Base-by-base conservation (phyloP, 2,888 invertebrate species). In the Coremacera marginata region DNA sequence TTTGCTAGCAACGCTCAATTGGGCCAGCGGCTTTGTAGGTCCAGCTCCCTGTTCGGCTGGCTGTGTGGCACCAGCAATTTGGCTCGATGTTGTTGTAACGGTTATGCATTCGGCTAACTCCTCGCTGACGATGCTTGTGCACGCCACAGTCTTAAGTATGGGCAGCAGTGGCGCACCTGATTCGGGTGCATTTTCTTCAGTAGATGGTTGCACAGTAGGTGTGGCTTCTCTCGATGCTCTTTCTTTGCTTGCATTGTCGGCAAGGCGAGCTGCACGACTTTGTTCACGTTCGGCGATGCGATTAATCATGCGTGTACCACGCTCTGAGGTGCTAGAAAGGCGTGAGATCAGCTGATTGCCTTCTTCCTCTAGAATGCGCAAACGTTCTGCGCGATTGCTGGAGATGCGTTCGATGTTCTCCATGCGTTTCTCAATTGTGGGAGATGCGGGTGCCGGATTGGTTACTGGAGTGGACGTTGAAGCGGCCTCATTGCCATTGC, bases 281-380 rank as follows among this genome's bases (percentile, higher is more conserved):
- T 85, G 83, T 70, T 87, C 88, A 2, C 88, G 82, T 63, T 85
- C 85, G 7, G 85, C 86, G 19, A 89, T 85, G 55, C 85, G 84
- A 70, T 87, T 86, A 14, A 87, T 86, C 84, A 89, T 87, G 62
- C 83, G 82, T 0, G 86, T 86, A 16, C 89, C 89, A 9, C 86
- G 84, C 65, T 86, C 84, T 3, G 88, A 85, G 3, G 87, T 88
- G 49, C 84, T 83, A 16, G 88, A 85, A 25, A 88, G 82, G 14
- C 84, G 85, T 16, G 82, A 81, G 71, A 95, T 93, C 16, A 96
- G 89, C 81, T 93, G 92, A 80, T 93, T 92, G 3, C 95, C 95
- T 89, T 96, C 95, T 82, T 95, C 95, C 89, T 96, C 96, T 77
- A 97, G 90, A 72, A 93, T 88, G 83, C 82, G 89, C 74, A 84